Evolutionary conservation across 2,797 vertebrate genomes (phyloP).

Genomic region (Lithobates pipiens): DNA sequence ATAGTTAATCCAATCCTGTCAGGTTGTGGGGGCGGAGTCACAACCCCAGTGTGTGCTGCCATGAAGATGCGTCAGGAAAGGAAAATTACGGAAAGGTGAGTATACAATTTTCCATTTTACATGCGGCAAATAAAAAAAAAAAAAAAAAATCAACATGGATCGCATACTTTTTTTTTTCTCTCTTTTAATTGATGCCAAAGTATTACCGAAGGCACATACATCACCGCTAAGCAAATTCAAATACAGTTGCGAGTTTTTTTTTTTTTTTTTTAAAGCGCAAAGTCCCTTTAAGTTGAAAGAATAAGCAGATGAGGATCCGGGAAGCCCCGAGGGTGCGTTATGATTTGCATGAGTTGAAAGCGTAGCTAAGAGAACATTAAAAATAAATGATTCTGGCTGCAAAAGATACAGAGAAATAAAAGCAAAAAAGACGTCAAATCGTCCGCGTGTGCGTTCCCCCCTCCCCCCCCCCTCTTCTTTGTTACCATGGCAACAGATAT

Average conservation of each 20-base stretch:
- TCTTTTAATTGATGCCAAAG: background rate
- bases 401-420: slow-evolving; percentile 37
- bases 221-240: background rate
- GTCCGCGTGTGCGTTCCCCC: background rate
- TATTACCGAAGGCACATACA: slow-evolving; percentile 12
- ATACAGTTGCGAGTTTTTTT: background rate
- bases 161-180: too few relatives aligned
- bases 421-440: slow-evolving; percentile 11
- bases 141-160: background rate
- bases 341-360: slow-evolving; percentile 58
- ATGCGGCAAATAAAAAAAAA: background rate
- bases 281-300: slow-evolving; percentile 43
- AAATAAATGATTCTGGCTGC: slow-evolving; percentile 43
- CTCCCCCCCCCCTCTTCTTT: background rate
- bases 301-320: slow-evolving; percentile 22
- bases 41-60: too few relatives aligned
- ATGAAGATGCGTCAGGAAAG: too few relatives aligned
- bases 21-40: too few relatives aligned
- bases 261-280: background rate
- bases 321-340: slow-evolving; percentile 21
- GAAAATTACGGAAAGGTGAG: too few relatives aligned
- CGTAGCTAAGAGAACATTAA: slow-evolving; percentile 46
- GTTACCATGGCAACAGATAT: slow-evolving; percentile 48
- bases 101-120: too few relatives aligned
- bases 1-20: too few relatives aligned